Conservation (phyloP, 2,113 vertebrate genomes). For the Glaucomys volans region DNA sequence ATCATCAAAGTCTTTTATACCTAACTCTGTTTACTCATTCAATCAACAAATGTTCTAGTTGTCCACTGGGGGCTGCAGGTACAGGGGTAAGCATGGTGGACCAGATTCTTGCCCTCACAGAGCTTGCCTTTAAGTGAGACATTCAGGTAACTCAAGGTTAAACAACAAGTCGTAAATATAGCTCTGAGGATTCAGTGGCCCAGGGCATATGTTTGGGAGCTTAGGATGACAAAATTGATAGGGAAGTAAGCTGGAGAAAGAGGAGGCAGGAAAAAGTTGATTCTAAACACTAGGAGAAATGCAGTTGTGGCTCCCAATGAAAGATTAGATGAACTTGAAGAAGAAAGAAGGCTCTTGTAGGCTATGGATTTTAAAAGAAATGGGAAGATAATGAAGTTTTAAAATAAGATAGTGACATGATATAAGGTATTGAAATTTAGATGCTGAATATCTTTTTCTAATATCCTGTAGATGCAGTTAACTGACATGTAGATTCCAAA, state of each 20-base stretch:
- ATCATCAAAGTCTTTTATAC: background rate
- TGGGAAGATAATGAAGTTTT: background rate
- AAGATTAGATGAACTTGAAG: background rate
- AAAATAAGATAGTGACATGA: background rate
- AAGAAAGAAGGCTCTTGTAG: background rate
- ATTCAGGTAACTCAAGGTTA: background rate
- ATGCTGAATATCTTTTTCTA: background rate
- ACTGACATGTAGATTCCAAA: background rate
- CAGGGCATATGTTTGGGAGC: background rate
- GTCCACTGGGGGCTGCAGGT: background rate
- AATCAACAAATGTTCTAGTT: background rate
- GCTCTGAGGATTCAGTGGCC: background rate
- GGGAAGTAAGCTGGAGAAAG: background rate
- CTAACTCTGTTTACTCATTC: background rate
- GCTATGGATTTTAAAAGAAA: slow-evolving; percentile 13
- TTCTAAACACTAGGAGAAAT: background rate
- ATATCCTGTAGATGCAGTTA: background rate
- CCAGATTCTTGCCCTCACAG: background rate
- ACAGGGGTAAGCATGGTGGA: background rate
- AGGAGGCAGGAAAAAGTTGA: background rate
- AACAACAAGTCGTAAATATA: background rate
- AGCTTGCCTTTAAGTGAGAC: background rate
- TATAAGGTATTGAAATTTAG: background rate
- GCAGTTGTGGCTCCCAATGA: background rate
- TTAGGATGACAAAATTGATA: background rate